These are phyloP conservation scores for Scaptomyza tumidula DNA, from an alignment of 2,888 invertebrate genomes.

Conservation along the genomic window DNA sequence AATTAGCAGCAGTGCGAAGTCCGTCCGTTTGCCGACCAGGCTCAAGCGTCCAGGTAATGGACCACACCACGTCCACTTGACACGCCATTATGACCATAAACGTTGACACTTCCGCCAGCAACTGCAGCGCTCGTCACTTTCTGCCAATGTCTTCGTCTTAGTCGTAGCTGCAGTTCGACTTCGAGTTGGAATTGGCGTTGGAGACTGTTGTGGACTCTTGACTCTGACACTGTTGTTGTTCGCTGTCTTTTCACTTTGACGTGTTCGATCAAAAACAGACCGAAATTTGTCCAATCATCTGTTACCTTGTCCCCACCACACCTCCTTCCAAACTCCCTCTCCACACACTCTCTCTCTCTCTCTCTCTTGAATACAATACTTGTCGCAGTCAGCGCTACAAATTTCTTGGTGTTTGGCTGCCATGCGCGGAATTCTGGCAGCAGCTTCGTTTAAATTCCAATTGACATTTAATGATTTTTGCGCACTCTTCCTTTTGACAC, in stretches of 20 bases:
- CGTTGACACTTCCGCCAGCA: slow-evolving; percentile 76
- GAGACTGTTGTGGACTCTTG: background rate
- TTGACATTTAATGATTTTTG: slow-evolving; percentile 76
- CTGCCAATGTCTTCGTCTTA: slow-evolving; percentile 39
- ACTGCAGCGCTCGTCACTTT: slow-evolving; percentile 42
- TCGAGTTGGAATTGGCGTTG: background rate
- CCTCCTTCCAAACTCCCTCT: background rate
- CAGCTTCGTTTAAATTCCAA: slow-evolving; percentile 84
- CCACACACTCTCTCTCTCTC: background rate
- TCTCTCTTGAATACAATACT: background rate
- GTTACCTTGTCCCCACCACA: background rate
- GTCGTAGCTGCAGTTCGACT: background rate
- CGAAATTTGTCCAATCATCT: slow-evolving; percentile 75
- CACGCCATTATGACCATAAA: slow-evolving; percentile 82
- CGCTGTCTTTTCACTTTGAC: slow-evolving; percentile 36
- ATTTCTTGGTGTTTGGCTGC: slow-evolving; percentile 78
- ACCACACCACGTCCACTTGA: slow-evolving; percentile 77
- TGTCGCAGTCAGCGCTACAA: slow-evolving; percentile 58
- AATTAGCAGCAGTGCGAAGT: slow-evolving; percentile 61
- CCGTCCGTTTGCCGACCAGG: slow-evolving; percentile 11
- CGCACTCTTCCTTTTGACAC: slow-evolving; percentile 12
- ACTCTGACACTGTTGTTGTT: background rate
- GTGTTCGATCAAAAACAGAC: slow-evolving; percentile 74
- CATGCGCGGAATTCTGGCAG: slow-evolving; percentile 81
- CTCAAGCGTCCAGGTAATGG: slow-evolving; percentile 57